Base-by-base conservation (phyloP, 2,888 invertebrate species). In the Diarsia rubi region DNA sequence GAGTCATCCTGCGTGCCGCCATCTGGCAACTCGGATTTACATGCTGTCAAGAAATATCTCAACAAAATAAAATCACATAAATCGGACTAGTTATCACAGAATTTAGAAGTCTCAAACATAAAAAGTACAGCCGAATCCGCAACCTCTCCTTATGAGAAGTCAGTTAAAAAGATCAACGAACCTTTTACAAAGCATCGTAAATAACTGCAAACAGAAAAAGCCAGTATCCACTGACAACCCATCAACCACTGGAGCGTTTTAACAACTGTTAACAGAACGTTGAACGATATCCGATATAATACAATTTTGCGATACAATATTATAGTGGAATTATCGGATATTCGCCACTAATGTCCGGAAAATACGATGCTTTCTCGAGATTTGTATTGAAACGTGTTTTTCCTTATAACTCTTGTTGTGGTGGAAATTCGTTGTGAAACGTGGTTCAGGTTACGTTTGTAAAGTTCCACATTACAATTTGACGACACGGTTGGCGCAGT, bases 331-430 rank as follows among this genome's bases (percentile, higher is more conserved):
- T 31, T 24, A 21, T 73, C 67, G 54, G 69, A 75, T 82, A 78
- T 72, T 65, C 14, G 31, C 59, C 16, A 67, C 52, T 82, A 79
- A 85, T 76, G 57, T 14, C 86, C 75, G 71, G 73, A 82, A 85
- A 82, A 84, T 79, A 62, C 63, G 59, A 75, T 59, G 45, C 68
- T 65, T 57, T 24, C 24, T 24, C 19, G 59, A 70, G 74, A 82
- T 82, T 70, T 52, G 52, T 76, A 73, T 57, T 60, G 66, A 57
- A 69, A 65, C 49, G 49, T 21, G 65, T 73, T 82, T 80, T 83
- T 63, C 67, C 75, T 75, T 63, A 54, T 74, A 3, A 74, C 49
- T 81, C 21, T 37, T 66, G 31, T 11, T 66, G 11, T 54, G 24
- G n/a, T 4, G 31, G 24, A 71, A 57, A 77, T 63, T 0, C 4